These are phyloP conservation scores for Odobenus rosmarus DNA, from an alignment of 2,113 vertebrate species.

Conservation along the genomic window DNA sequence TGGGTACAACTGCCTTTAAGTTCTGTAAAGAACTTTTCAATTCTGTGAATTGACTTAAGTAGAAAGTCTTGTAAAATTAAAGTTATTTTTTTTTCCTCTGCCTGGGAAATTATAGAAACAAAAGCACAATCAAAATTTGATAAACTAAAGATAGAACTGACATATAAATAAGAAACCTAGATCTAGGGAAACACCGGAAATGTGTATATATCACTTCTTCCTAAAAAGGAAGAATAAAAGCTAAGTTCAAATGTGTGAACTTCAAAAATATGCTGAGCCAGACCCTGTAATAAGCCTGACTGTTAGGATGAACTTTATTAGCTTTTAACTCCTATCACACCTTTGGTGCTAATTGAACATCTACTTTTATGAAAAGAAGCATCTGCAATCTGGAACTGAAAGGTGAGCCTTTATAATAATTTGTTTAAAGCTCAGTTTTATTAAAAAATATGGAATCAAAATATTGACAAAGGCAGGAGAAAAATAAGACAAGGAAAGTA, in stretches of 20 bases:
- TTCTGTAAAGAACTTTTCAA: background rate
- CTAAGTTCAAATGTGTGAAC: conserved; percentile 7
- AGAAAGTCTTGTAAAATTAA: background rate
- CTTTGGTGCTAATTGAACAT: conserved; percentile 38
- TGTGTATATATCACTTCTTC: background rate
- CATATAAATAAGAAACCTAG: background rate
- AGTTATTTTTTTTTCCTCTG: background rate
- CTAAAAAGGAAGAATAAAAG: conserved; percentile 38
- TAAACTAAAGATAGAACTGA: background rate
- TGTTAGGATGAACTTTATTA: background rate
- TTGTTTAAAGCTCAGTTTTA: background rate
- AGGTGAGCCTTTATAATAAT: conserved; percentile 39
- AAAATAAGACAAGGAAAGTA: background rate
- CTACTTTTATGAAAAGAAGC: conserved; percentile 47
- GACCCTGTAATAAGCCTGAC: background rate
- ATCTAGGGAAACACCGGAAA: background rate
- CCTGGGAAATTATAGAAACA: background rate
- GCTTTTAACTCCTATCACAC: conserved; percentile 28
- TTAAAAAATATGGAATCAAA: conserved; percentile 40
- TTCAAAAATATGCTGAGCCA: conserved; percentile 18
- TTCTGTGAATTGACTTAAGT: background rate
- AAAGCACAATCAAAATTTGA: background rate
- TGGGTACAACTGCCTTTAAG: background rate
- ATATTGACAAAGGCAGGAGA: background rate
- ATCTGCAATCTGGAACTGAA: conserved; percentile 27